phyloP scores from a whole-genome alignment of 2,888 invertebrate species.

The Slavum lentiscoides region DNA sequence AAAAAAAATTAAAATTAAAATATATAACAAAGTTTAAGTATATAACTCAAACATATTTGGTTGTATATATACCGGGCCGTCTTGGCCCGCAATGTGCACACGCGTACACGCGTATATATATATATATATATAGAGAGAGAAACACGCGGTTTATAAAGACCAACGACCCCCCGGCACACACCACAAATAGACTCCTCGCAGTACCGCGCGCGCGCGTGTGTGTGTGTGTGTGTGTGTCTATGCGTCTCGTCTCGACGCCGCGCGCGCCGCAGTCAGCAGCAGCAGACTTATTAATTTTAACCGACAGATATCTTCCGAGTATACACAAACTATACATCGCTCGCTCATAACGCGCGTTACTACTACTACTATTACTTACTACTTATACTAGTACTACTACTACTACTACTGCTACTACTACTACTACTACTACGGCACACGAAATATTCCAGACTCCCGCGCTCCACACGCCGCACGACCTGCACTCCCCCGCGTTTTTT shows the following conservation, averaged over 20 bases:
- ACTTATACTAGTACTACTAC: neutral
- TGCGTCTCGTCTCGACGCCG: constrained; percentile 32
- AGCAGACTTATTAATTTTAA: constrained; percentile 53
- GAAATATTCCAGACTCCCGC: constrained; percentile 32
- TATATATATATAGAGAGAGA: neutral
- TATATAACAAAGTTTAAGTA: too few relatives aligned
- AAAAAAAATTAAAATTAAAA: too few relatives aligned
- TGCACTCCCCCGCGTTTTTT: neutral
- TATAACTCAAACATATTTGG: too few relatives aligned
- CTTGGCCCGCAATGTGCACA: neutral
- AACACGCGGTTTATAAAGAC: constrained; percentile 43
- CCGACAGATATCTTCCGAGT: constrained; percentile 51
- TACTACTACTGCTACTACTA: neutral
- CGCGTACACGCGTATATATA: neutral
- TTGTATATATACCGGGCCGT: neutral
- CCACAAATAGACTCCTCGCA: constrained; percentile 53
- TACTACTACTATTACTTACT: too few relatives aligned
- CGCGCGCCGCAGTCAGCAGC: constrained; percentile 34
- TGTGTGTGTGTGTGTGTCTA: neutral
- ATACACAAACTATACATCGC: constrained; percentile 3
- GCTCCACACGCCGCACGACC: neutral
- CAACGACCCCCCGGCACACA: constrained; percentile 43
- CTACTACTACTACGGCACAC: too few relatives aligned
- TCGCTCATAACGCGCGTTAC: too few relatives aligned
- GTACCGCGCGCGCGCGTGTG: too few relatives aligned